Percentiles rank a stretch among this genome's conserved stretches.
Evolutionary conservation across 1,140 invertebrate species (phyloP).

Genomic region (Achroia grisella): DNA sequence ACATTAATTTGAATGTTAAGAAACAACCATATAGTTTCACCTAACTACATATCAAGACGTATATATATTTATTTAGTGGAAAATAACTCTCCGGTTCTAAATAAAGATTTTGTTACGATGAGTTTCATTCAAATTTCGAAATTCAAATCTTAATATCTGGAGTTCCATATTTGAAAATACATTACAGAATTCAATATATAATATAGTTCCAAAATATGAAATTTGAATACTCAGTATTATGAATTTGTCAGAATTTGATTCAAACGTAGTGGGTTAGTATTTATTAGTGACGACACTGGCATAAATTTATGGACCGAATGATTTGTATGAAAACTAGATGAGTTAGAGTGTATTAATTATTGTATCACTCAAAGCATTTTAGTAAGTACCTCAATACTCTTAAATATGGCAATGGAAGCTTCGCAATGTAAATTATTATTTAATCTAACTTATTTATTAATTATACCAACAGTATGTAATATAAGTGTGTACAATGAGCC

Average conservation of each 20-base stretch:
- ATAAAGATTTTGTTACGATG: no score
- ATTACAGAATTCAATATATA: no score
- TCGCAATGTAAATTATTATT: conserved; percentile 3
- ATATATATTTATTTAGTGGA: not conserved
- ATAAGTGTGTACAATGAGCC: conserved; percentile 27
- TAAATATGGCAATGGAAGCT: conserved; percentile 18
- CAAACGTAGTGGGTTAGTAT: no score
- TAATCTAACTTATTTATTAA: conserved; percentile 7
- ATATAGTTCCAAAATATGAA: no score
- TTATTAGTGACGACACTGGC: not conserved
- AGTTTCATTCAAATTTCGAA: no score
- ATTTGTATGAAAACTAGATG: not conserved
- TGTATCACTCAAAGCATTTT: conserved; percentile 9
- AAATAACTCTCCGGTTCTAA: no score
- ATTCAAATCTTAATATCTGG: no score
- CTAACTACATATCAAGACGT: no score
- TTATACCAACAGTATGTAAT: conserved; percentile 11
- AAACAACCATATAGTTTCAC: conserved; percentile 9
- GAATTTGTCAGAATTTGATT: no score
- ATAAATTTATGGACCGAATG: not conserved
- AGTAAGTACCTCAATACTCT: conserved; percentile 47
- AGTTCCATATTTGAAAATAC: no score
- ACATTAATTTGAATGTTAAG: conserved; percentile 8
- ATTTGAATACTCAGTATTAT: no score
- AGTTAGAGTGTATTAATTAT: conserved; percentile 1